Percentiles rank a stretch among this genome's conserved stretches.
Evolutionary conservation across 2,113 vertebrate genomes (phyloP).

Genomic region (Poicephalus gulielmi): DNA sequence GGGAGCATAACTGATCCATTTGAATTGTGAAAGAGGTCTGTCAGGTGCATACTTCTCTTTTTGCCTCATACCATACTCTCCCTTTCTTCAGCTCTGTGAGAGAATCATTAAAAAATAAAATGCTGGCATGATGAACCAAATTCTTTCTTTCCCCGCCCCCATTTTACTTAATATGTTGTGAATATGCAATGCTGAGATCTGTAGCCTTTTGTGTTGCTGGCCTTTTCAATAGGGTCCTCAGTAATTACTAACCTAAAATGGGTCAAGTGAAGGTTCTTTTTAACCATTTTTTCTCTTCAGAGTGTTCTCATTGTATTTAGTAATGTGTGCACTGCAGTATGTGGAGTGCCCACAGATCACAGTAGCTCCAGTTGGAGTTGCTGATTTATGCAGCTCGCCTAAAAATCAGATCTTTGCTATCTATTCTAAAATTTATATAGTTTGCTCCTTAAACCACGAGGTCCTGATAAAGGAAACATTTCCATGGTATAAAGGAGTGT

Average conservation of each 20-base stretch:
- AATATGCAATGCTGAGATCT: background rate
- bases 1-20: background rate
- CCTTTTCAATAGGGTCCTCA: background rate
- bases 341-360: background rate
- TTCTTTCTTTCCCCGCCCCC: background rate
- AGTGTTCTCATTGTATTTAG: constrained; percentile 17
- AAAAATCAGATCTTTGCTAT: background rate
- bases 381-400: background rate
- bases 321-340: background rate
- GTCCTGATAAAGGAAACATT: background rate
- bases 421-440: background rate
- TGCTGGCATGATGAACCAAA: background rate
- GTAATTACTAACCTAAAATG: constrained; percentile 31
- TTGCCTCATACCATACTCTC: background rate
- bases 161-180: background rate
- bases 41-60: background rate
- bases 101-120: background rate
- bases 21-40: background rate
- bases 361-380: background rate
- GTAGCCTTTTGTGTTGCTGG: constrained; percentile 21
- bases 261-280: constrained; percentile 33
- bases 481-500: background rate
- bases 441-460: background rate
- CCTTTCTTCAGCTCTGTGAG: background rate
- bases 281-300: constrained; percentile 23